Evolutionary conservation across 2,113 vertebrate genomes (phyloP), one percentile per base, ranked within the genome.

Genomic region (Abramis brama): DNA sequence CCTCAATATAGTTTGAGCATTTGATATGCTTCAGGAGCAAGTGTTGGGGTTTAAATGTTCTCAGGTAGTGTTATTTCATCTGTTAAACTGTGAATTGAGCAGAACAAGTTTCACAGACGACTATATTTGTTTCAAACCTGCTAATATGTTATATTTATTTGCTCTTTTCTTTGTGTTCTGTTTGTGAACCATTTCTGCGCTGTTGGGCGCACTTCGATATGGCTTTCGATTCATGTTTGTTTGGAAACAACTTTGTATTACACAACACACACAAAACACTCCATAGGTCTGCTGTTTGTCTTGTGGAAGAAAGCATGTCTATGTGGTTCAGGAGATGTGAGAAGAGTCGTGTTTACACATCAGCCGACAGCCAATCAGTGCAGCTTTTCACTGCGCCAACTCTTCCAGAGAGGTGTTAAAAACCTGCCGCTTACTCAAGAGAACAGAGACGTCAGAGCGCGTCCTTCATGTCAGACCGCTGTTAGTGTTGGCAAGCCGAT

Each of bases 341-440:
- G 75, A 84, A 50, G 57, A 50, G 47, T 30, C 8, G 13, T 70
- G 47, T 39, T 82, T 75, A 85, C 83, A 68, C 83, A 15, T 27
- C 62, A 36, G 36, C 50, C 78, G 47, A 39, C 39, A 21, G 47
- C 62, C 62, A 85, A 82, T 88, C 79, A 82, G 50, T 43, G 2
- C 2, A 13, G 79, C 39, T 57, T 85, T 88, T 77, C 21, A 82
- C 30, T 75, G 50, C 81, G 50, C 68, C 57, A 43, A 60, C 83
- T 47, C 47, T 82, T 85, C 83, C 83, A 70, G 64, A 85, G 60
- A 85, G 83, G 79, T 88, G 79, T 50, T 82, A 79, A 78, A 82
- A 80, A 60, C 43, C 9, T 25, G 64, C 66, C 71, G 47, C 39
- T 68, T 50, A 2, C 43, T 45, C 21, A 30, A 30, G 77, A 70